phyloP scores from a whole-genome alignment of 2,797 vertebrate genomes.

The Pseudotriccus pelzelni region DNA sequence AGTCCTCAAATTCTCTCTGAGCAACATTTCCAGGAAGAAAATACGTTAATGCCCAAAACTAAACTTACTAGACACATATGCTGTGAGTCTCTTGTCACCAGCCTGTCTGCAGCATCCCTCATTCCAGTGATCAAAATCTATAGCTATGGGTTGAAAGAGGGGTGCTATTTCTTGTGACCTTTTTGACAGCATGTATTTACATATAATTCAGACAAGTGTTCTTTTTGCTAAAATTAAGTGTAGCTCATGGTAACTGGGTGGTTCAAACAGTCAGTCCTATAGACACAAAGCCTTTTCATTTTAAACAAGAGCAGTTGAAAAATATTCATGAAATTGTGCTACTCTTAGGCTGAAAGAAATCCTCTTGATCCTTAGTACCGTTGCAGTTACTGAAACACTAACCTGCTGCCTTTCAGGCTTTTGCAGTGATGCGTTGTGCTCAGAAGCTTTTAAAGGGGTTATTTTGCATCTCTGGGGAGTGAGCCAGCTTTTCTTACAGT shows the following conservation, averaged over 20 bases:
- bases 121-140: neutral
- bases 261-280: neutral
- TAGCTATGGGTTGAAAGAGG: neutral
- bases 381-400: neutral
- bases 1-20: neutral
- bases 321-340: neutral
- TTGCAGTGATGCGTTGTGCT: neutral
- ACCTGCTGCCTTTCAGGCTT: conserved; percentile 12
- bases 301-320: neutral
- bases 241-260: neutral
- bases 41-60: neutral
- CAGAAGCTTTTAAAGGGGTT: neutral
- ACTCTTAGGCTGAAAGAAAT: neutral
- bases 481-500: conserved; percentile 29
- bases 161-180: neutral
- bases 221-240: neutral
- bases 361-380: neutral
- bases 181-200: neutral
- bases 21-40: neutral
- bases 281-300: neutral
- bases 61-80: neutral
- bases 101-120: neutral
- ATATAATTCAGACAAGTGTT: neutral
- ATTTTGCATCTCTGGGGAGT: neutral
- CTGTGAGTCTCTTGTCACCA: neutral